Evolutionary conservation across 2,888 invertebrate genomes (phyloP), one percentile per base, ranked within the genome.

Genomic region (Spodoptera exigua): DNA sequence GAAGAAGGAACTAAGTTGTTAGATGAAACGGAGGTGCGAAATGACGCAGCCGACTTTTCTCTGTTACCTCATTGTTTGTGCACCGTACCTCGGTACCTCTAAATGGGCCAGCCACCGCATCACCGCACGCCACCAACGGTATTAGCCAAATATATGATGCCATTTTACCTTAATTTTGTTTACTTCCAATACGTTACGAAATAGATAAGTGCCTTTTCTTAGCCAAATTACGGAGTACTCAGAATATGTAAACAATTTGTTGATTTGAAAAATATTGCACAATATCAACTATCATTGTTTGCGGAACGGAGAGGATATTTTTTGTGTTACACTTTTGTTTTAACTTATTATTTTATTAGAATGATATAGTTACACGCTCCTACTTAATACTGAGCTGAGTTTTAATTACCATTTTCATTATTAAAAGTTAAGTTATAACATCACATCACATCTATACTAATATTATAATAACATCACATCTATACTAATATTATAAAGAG

Each of bases 41-140:
- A 45, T 68, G 55, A 54, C 56, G 36, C 40, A 36, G 51, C 35
- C 55, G 49, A 49, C 39, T 62, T 66, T 65, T 55, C 68, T 63
- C 74, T 73, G 59, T 80, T 76, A 60, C 71, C 62, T 69, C 70
- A 76, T 67, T 70, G 61, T 69, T 69, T 60, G 66, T 44, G 16
- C 44, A 32, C 49, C 13, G 51, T 47, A 54, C 74, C 62, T 58
- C 49, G 18, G 51, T 47, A 54, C 74, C 62, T 58, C 40, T 41
- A 58, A 62, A 59, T 46, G 21, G 52, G 49, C 40, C 41, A 35
- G 43, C 39, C 32, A 16, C 16, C 12, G 49, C 40, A 49, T 34
- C 34, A 17, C 18, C 11, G 2, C 32, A 9, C 9, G 2, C 9
- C 7, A 1, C 27, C 7, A 0, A 9, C 16, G 12, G 40, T 7